Evolutionary conservation across 2,888 invertebrate genomes (phyloP), one percentile per base, ranked within the genome.

Genomic region (Magallana nippona): DNA sequence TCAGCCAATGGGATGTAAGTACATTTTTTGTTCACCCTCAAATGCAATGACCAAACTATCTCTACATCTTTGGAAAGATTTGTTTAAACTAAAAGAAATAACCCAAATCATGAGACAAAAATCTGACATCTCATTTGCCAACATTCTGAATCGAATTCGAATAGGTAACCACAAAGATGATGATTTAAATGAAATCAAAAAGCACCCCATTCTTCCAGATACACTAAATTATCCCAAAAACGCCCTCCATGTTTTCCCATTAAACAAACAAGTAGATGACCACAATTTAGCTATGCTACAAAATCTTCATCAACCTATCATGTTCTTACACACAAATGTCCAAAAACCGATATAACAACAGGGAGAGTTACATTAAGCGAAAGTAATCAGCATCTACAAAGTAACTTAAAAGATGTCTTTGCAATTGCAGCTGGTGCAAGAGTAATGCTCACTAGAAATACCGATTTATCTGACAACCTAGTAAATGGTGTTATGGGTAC

Each of bases 51-150:
- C 19, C 60, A 60, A 60, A 60, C 60, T 60, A 19, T 60, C 60
- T 19, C 19, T 60, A 60, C 60, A 60, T 60, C 60, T 60, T 17
- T 60, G 60, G 60, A 60, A 60, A 60, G 60, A 60, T 60, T 60
- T 60, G 19, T 60, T 60, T 17, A 60, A 60, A 19, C 10, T 17
- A 17, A 19, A 19, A 60, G 60, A 60, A 60, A 60, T 60, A 19
- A 60, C 60, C 19, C 17, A 60, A 10, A 60, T 60, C 60, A 60
- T 17, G 60, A 60, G 60, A 60, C 60, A 60, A 17, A 60, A 60
- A 60, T 60, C 17, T 19, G 60, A 60, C 17, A 60, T 60, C 19
- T 60, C 60, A 15, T 60, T 60, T 44, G 32, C 32, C 32, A 44
- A 44, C 60, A 2, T 60, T 19, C 19, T 60, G 19, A 60, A 60